Evolutionary conservation across 2,888 invertebrate species (phyloP).

Genomic region (Camptogramma bilineatum): DNA sequence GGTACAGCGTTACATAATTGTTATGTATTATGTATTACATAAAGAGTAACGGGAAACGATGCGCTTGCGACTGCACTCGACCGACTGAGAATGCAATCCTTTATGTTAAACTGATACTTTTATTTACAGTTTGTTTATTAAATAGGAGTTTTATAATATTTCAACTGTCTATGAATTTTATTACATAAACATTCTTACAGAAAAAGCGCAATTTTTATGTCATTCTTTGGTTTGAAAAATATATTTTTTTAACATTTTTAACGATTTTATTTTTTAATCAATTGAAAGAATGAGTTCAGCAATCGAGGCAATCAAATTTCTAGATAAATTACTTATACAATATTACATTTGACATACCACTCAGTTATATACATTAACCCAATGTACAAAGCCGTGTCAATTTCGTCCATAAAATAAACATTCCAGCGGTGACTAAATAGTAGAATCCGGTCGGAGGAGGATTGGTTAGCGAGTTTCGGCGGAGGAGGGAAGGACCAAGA

Average conservation of each 20-base stretch:
- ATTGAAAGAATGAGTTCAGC: no score
- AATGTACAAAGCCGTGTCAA: slow-evolving; percentile 40
- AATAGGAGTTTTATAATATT: slow-evolving; percentile 5
- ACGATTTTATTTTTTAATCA: no score
- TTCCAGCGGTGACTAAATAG: slow-evolving; percentile 72
- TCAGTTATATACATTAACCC: slow-evolving; percentile 8
- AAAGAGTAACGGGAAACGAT: slow-evolving; percentile 74
- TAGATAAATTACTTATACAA: not conserved
- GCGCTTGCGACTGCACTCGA: slow-evolving; percentile 58
- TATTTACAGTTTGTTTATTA: slow-evolving; percentile 24
- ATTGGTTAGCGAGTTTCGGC: slow-evolving; percentile 80
- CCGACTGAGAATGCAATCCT: slow-evolving; percentile 53
- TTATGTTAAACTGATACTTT: slow-evolving; percentile 44
- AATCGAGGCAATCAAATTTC: no score
- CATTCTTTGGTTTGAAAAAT: no score
- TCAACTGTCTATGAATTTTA: not conserved
- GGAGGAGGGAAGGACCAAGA: slow-evolving; percentile 72
- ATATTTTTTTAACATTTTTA: no score
- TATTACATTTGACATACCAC: no score
- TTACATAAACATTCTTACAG: not conserved
- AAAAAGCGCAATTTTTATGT: no score
- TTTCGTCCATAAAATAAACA: slow-evolving; percentile 56
- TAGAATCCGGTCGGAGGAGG: slow-evolving; percentile 75
- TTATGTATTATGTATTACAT: slow-evolving; percentile 62
- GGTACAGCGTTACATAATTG: slow-evolving; percentile 61